Conservation (phyloP, 2,797 vertebrate genomes). For the Gadopsis marmoratus region DNA sequence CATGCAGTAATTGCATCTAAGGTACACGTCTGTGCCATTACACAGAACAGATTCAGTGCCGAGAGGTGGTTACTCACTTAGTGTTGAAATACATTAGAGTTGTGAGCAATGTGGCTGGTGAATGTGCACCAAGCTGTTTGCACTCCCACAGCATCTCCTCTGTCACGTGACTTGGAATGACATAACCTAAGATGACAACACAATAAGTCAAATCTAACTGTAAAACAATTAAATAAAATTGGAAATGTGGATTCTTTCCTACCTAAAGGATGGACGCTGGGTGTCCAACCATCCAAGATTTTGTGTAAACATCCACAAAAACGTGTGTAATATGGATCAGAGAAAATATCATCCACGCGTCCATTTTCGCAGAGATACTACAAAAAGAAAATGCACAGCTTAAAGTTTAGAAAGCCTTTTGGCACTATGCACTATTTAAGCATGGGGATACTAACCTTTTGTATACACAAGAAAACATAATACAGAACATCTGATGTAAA, state of each 20-base stretch:
- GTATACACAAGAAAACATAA: slow-evolving; percentile 98
- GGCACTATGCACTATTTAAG: neutral
- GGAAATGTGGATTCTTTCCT: slow-evolving; percentile 55
- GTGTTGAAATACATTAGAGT: slow-evolving; percentile 99
- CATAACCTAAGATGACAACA: slow-evolving; percentile 87
- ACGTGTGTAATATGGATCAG: slow-evolving; percentile 96
- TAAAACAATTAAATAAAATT: neutral
- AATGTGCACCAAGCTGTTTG: slow-evolving; percentile 98
- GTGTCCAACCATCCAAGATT: slow-evolving; percentile 94
- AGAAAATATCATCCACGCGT: slow-evolving; percentile 98
- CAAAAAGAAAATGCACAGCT: neutral
- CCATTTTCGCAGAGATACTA: slow-evolving; percentile 98
- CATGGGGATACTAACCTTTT: slow-evolving; percentile 88
- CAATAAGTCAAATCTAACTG: neutral
- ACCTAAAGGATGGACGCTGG: slow-evolving; percentile 95
- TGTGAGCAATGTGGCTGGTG: slow-evolving; percentile 96
- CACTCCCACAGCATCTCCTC: slow-evolving; percentile 99
- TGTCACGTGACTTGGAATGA: slow-evolving; percentile 98
- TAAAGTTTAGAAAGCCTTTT: neutral
- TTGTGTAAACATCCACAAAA: slow-evolving; percentile 97
- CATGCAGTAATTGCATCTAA: neutral
- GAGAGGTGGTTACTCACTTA: slow-evolving; percentile 89
- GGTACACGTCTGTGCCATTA: neutral
- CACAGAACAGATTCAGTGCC: neutral
- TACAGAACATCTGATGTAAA: slow-evolving; percentile 96